Evolutionary conservation across 2,888 invertebrate genomes (phyloP).

Genomic region (Drosophila tanythrix): DNA sequence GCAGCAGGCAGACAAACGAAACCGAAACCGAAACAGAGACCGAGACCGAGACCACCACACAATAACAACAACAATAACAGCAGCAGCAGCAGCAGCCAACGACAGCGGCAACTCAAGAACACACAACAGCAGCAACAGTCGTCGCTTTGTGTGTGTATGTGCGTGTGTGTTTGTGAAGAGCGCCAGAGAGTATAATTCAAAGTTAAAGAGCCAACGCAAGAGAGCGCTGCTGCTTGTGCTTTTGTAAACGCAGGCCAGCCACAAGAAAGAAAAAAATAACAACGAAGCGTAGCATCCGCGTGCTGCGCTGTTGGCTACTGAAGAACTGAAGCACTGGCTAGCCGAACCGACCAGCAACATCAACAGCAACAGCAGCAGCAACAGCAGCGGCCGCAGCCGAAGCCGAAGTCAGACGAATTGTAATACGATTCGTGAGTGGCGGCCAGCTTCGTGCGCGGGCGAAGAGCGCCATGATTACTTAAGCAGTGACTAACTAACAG

Average conservation of each 20-base stretch:
- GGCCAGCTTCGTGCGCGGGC: slow-evolving; percentile 63
- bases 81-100: slow-evolving; percentile 40
- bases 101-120: slow-evolving; percentile 65
- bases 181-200: slow-evolving; percentile 39
- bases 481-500: slow-evolving; percentile 68
- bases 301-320: slow-evolving; percentile 73
- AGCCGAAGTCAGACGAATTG: slow-evolving; percentile 59
- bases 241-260: slow-evolving; percentile 49
- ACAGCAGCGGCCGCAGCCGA: slow-evolving; percentile 47
- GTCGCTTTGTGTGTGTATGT: slow-evolving; percentile 23
- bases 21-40: slow-evolving; percentile 64
- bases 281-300: slow-evolving; percentile 78
- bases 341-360: slow-evolving; percentile 39
- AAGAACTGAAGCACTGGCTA: slow-evolving; percentile 72
- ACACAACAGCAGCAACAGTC: slow-evolving; percentile 44
- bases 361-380: slow-evolving; percentile 21
- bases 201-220: slow-evolving; percentile 62
- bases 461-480: slow-evolving; percentile 66
- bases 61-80: slow-evolving; percentile 45
- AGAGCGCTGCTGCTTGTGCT: slow-evolving; percentile 56
- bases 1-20: slow-evolving; percentile 63
- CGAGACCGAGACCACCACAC: slow-evolving; percentile 62
- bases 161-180: slow-evolving; percentile 21
- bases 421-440: slow-evolving; percentile 55
- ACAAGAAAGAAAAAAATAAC: slow-evolving; percentile 56